Conservation (phyloP, 2,113 vertebrate genomes). For the Cyanoramphus novaezelandiae region DNA sequence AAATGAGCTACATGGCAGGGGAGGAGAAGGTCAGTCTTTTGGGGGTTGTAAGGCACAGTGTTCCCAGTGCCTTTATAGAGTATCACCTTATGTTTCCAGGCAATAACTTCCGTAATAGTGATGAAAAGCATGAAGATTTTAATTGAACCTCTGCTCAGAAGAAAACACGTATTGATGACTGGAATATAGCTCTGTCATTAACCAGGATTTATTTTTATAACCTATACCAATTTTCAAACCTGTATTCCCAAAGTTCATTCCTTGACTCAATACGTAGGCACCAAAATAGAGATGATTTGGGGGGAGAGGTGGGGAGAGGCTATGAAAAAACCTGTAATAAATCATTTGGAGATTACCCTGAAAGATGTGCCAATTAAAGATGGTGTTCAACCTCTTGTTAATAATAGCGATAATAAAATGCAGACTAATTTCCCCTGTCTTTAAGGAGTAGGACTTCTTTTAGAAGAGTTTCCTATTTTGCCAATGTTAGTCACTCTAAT, state of each 20-base stretch:
- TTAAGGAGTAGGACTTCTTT: neutral
- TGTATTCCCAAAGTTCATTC: neutral
- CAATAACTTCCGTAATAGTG: neutral
- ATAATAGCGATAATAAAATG: neutral
- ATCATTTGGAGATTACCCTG: neutral
- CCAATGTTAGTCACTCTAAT: neutral
- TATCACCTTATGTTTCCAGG: neutral
- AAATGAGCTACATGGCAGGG: neutral
- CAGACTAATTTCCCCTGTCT: neutral
- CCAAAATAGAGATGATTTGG: neutral
- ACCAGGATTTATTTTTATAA: neutral
- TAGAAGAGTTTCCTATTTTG: neutral
- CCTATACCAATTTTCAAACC: neutral
- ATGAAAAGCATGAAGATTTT: neutral
- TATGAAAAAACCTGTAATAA: neutral
- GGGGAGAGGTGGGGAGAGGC: neutral
- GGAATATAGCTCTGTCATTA: neutral
- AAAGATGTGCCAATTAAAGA: neutral
- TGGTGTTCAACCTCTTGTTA: neutral
- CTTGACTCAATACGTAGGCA: neutral
- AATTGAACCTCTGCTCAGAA: neutral
- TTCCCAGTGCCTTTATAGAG: neutral
- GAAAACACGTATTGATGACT: neutral
- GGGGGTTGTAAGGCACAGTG: neutral
- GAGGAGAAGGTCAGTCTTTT: neutral